phyloP scores from a whole-genome alignment of 2,113 vertebrate species.

The Strigops habroptila region DNA sequence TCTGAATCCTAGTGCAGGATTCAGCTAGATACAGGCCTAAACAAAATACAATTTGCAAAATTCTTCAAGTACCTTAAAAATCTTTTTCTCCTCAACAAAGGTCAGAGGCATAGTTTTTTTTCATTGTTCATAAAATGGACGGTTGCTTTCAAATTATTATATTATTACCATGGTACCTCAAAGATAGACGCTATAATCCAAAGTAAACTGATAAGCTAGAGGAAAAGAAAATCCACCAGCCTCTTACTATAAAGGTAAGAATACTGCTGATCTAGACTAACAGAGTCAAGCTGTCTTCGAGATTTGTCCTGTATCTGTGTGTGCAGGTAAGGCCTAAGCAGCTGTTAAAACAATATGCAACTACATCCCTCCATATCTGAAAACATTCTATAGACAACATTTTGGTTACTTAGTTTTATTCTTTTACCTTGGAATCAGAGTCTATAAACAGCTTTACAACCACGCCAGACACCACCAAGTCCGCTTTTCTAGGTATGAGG shows the following conservation, averaged over 20 bases:
- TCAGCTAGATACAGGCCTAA: background rate
- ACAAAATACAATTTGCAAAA: background rate
- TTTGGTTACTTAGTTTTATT: background rate
- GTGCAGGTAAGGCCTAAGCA: background rate
- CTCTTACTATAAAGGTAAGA: background rate
- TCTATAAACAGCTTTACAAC: slow-evolving; percentile 77
- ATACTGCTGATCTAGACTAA: background rate
- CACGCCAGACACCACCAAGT: slow-evolving; percentile 73
- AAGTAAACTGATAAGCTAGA: background rate
- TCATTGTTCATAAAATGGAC: background rate
- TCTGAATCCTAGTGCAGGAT: background rate
- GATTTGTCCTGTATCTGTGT: background rate
- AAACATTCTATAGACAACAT: background rate
- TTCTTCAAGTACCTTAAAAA: background rate
- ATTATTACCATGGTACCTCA: background rate
- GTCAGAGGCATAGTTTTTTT: background rate
- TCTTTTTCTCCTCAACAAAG: background rate
- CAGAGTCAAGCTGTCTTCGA: background rate
- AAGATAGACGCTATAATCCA: background rate
- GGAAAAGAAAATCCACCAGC: background rate
- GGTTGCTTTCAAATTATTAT: background rate
- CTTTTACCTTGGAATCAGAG: slow-evolving; percentile 74
- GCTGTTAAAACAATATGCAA: background rate
- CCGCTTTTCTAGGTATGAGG: slow-evolving; percentile 63
- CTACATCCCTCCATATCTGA: background rate